A percentile compares a stretch with the other conserved stretches of the same genome.
Evolutionary conservation across 2,113 vertebrate genomes (phyloP).

Genomic region (Bolborhynchus lineola): DNA sequence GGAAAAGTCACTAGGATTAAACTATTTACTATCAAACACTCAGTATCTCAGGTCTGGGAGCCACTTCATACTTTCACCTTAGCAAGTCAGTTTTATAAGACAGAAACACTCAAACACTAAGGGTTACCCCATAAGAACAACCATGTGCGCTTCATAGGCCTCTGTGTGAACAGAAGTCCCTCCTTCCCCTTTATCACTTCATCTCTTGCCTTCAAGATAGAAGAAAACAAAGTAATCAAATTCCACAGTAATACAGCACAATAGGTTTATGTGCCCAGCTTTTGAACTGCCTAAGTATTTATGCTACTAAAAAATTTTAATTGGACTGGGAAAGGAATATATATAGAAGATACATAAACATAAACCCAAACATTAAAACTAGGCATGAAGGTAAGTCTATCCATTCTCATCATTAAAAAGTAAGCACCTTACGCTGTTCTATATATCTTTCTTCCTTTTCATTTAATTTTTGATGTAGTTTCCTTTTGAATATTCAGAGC

Average conservation of each 20-base stretch:
- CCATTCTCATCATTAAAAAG: background rate
- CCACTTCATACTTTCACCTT: too few relatives aligned
- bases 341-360: background rate
- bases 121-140: background rate
- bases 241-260: background rate
- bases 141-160: background rate
- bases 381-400: background rate
- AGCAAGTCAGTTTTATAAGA: background rate
- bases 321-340: background rate
- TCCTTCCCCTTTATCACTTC: too few relatives aligned
- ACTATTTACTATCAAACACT: background rate
- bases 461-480: background rate
- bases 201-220: background rate
- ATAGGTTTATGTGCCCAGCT: background rate
- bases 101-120: background rate
- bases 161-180: background rate
- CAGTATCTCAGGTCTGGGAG: background rate
- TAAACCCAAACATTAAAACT: background rate
- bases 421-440: background rate
- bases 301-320: background rate
- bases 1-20: background rate
- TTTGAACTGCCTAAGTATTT: background rate
- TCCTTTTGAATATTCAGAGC: background rate
- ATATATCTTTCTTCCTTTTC: background rate
- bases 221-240: background rate